Percentiles rank a stretch among this genome's conserved stretches.
These are phyloP conservation scores for Palaemon carinicauda DNA, from an alignment of 1,140 invertebrate genomes.

Conservation along the genomic window DNA sequence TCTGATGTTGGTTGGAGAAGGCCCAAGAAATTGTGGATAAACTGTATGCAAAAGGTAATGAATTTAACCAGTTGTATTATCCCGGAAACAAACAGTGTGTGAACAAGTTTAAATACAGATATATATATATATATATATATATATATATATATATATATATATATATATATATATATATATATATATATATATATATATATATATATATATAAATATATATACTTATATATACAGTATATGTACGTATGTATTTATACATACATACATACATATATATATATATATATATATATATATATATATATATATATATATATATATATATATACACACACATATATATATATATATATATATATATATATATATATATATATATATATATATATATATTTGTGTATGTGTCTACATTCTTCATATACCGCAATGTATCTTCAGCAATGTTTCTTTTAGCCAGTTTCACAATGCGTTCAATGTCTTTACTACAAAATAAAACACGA, in stretches of 20 bases:
- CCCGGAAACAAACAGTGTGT: too few species aligned
- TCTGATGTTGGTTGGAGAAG: too few species aligned
- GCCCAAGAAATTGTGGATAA: too few species aligned
- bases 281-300: background rate
- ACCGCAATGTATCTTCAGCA: too few species aligned
- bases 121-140: slow-evolving; percentile 16
- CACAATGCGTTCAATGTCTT: too few species aligned
- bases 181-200: slow-evolving; percentile 5
- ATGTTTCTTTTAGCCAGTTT: too few species aligned
- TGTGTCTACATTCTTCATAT: too few species aligned
- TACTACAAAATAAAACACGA: too few species aligned
- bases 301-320: background rate
- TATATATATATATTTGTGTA: background rate
- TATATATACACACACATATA: background rate
- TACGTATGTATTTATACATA: background rate
- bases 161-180: slow-evolving; percentile 35
- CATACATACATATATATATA: background rate
- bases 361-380: slow-evolving; percentile 6
- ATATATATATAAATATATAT: background rate
- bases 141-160: slow-evolving; percentile 23
- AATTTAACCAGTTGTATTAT: too few species aligned
- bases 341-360: slow-evolving; percentile 14
- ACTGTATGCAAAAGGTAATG: too few species aligned
- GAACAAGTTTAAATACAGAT: too few species aligned
- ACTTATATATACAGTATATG: background rate